Base-by-base conservation (phyloP, 2,888 invertebrate genomes). In the Dimorphilus gyrociliatus region DNA sequence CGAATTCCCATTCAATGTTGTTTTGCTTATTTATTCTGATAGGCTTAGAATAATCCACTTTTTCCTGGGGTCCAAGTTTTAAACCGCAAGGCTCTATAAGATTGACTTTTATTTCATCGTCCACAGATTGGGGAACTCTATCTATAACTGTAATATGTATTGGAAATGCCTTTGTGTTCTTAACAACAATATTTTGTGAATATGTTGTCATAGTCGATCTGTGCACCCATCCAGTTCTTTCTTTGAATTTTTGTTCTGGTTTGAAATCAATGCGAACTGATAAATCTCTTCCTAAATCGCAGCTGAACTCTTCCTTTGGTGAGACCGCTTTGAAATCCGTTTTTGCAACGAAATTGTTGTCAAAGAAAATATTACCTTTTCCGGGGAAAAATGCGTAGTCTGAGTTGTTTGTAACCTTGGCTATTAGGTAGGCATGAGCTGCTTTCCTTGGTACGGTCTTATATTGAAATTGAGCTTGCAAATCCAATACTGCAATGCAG, bases 261-360 rank as follows among this genome's bases (percentile, higher is more conserved):
- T 56, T 47, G 42, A 63, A 63, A 29, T 47, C 53, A 4, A 65
- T 49, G 37, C 56, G 52, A 12, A 64, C 49, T 1, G 60, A 48
- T 2, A 59, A 54, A 35, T 64, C 64, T n/a, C 60, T 53, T 7
- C 64, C 64, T 35, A 65, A 46, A 7, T 60, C 55, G 35, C 62
- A 60, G 21, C 49, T 44, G 41, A 64, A 63, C 35, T 63, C 61
- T 36, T 65, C 65, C 29, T 50, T 50, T 0, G 63, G 60, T 16
- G 53, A 46, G 2, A 63, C 59, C 3, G 55, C 40, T 14, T 50
- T 50, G 24, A 63, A 36, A 3, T 33, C 34, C 16, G 37, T 53
- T 47, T 50, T 65, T 4, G 60, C 52, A 14, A 65, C 51, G 44
- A 65, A 66, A 37, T 53, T 62, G 42, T 64, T 63, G 41, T 66